A percentile compares a stretch with the other conserved stretches of the same genome.
Conservation (phyloP, 2,888 invertebrate species). For the Cataglyphis livida region DNA sequence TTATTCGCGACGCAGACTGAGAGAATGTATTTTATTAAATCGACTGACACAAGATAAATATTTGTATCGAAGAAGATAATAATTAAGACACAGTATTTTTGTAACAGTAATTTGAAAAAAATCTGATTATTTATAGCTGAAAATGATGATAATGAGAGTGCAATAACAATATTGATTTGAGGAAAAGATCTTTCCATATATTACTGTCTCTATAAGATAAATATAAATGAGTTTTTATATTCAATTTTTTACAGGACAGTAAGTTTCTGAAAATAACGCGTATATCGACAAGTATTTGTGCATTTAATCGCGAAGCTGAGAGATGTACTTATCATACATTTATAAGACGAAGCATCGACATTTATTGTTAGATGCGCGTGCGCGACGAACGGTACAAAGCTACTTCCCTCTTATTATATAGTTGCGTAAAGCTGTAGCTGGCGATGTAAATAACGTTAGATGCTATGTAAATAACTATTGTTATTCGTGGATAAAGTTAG, state of each 20-base stretch:
- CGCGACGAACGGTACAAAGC: conserved; percentile 63
- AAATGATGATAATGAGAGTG: not conserved
- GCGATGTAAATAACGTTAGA: conserved; percentile 59
- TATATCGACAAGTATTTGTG: conserved; percentile 4
- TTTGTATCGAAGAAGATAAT: conserved; percentile 25
- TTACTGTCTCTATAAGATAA: not conserved
- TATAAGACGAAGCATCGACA: conserved; percentile 41
- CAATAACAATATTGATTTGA: conserved; percentile 22
- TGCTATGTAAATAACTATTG: conserved; percentile 62
- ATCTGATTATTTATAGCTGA: conserved; percentile 4
- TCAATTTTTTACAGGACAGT: not conserved
- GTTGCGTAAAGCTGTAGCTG: conserved; percentile 52
- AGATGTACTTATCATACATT: not conserved
- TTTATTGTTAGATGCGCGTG: conserved; percentile 8
- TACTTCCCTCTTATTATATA: conserved; percentile 62
- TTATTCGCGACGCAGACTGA: conserved; percentile 7
- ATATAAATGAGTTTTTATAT: conserved; percentile 15
- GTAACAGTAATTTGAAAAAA: conserved; percentile 14
- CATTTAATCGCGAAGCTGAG: not conserved
- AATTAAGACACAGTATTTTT: conserved; percentile 34
- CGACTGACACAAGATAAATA: conserved; percentile 6
- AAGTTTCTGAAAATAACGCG: conserved; percentile 8
- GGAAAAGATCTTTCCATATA: not conserved
- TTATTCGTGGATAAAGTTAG: conserved; percentile 60
- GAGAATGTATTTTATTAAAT: conserved; percentile 23